phyloP scores from a whole-genome alignment of 2,797 vertebrate species.

The Aselliscus stoliczkanus region DNA sequence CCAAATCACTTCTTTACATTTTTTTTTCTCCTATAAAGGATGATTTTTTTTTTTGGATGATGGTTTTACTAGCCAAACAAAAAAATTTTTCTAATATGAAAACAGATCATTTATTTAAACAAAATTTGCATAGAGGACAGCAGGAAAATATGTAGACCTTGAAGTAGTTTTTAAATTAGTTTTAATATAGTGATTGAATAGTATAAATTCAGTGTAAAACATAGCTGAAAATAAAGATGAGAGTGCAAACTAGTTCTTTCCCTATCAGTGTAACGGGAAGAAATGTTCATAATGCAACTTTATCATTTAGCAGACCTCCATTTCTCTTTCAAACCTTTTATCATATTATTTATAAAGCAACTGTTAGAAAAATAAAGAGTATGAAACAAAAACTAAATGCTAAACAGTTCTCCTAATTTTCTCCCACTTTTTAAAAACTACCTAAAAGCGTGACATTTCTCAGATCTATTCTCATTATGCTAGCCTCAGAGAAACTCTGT shows the following conservation, averaged over 20 bases:
- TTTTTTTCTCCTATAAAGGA: background rate
- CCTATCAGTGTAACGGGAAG: background rate
- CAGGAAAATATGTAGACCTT: background rate
- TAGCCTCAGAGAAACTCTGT: background rate
- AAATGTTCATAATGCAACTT: background rate
- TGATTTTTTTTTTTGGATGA: background rate
- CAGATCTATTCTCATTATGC: background rate
- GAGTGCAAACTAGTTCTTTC: background rate
- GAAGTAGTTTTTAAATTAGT: background rate
- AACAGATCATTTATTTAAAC: background rate
- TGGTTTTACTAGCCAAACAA: background rate
- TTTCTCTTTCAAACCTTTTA: background rate
- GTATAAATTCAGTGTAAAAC: background rate
- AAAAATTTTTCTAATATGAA: background rate
- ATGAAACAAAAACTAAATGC: background rate
- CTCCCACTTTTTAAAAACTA: background rate
- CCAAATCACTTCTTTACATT: background rate
- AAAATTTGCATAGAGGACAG: background rate
- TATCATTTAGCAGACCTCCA: background rate
- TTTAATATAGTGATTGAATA: background rate
- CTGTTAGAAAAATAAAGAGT: background rate
- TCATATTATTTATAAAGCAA: background rate
- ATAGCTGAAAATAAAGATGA: background rate
- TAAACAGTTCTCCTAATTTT: background rate
- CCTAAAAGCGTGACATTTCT: background rate